Percentiles rank a stretch among this genome's conserved stretches.
These are phyloP conservation scores for Limnephilus rhombicus DNA, from an alignment of 2,888 invertebrate genomes.

Conservation along the genomic window DNA sequence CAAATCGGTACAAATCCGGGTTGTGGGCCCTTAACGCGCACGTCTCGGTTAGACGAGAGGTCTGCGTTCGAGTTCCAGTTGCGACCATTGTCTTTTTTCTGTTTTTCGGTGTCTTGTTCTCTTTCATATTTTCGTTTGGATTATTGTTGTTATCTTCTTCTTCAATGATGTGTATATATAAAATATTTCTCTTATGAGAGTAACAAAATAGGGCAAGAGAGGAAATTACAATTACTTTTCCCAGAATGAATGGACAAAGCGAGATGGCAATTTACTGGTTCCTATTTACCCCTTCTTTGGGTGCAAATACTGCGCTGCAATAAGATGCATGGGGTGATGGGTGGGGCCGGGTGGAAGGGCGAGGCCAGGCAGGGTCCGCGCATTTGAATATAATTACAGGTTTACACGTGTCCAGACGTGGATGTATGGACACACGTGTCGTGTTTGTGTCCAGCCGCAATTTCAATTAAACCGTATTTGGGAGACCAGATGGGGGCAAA, in stretches of 20 bases:
- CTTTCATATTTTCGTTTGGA: too few relatives aligned
- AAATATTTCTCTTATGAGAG: not conserved
- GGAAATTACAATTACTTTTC: not conserved
- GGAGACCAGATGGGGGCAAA: slow-evolving; percentile 39
- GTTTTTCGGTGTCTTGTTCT: too few relatives aligned
- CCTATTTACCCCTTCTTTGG: not conserved
- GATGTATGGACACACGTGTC: slow-evolving; percentile 38
- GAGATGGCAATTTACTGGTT: not conserved
- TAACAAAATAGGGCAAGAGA: not conserved
- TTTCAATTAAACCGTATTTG: slow-evolving; percentile 59
- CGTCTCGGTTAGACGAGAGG: too few relatives aligned
- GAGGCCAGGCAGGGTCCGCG: not conserved
- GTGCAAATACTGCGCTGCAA: not conserved
- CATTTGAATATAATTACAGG: slow-evolving; percentile 36
- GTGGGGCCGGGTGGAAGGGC: not conserved
- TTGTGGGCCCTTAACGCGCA: too few relatives aligned
- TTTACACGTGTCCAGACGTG: slow-evolving; percentile 28
- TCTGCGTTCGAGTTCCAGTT: too few relatives aligned
- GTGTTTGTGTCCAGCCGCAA: slow-evolving; percentile 52
- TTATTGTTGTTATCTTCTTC: too few relatives aligned
- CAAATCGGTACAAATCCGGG: too few relatives aligned
- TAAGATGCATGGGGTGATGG: not conserved
- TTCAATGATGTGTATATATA: too few relatives aligned
- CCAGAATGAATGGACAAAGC: not conserved
- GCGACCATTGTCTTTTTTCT: too few relatives aligned